Conservation (phyloP, 2,797 vertebrate genomes). For the Alouatta caraya region DNA sequence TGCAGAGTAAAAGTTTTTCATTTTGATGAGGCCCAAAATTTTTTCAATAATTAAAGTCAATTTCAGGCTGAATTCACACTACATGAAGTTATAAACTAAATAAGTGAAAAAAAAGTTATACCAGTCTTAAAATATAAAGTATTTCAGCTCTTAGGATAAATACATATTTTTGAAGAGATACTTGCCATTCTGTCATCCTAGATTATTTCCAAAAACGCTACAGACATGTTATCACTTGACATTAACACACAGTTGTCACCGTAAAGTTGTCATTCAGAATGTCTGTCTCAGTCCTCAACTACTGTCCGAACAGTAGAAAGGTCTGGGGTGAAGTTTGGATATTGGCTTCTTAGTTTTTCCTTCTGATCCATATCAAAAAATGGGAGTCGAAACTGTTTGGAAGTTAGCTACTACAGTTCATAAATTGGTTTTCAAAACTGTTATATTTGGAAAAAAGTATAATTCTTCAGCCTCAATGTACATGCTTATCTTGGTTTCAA, state of each 20-base stretch:
- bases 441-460: conserved; percentile 68
- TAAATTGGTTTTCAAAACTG: conserved; percentile 68
- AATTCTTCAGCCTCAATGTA: conserved; percentile 48
- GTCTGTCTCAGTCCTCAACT: background rate
- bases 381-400: background rate
- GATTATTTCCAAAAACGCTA: background rate
- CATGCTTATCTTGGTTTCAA: conserved; percentile 16
- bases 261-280: background rate
- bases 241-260: background rate
- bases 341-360: background rate
- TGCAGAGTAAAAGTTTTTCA: background rate
- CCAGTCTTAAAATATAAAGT: background rate
- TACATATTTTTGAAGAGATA: background rate
- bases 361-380: background rate
- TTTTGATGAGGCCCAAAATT: background rate
- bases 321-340: background rate
- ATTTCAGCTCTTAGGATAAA: background rate
- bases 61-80: background rate
- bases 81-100: background rate
- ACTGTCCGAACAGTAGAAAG: background rate
- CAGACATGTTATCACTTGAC: background rate
- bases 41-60: background rate
- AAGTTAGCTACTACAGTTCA: conserved; percentile 60
- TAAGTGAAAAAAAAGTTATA: background rate
- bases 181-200: background rate